phyloP scores from a whole-genome alignment of 1,140 invertebrate species.

The Periplaneta americana region DNA sequence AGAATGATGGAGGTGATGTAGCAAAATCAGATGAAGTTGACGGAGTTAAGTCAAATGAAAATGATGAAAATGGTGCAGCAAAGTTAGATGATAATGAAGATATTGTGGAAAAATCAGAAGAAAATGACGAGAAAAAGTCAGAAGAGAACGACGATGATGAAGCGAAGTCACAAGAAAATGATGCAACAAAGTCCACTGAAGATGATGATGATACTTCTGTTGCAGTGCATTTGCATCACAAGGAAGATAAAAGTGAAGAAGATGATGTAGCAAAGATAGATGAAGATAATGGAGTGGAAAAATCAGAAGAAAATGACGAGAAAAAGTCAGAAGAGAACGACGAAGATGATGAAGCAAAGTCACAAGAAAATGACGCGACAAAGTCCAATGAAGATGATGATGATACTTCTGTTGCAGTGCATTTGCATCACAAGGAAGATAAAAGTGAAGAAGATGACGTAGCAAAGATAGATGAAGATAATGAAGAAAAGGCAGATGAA shows the following conservation, averaged over 20 bases:
- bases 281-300: slow-evolving; percentile 20
- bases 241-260: slow-evolving; percentile 15
- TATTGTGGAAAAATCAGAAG: neutral
- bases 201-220: slow-evolving; percentile 10
- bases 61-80: slow-evolving; percentile 9
- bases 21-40: slow-evolving; percentile 25
- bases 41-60: slow-evolving; percentile 21
- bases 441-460: neutral
- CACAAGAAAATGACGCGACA: no score
- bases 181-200: slow-evolving; percentile 14
- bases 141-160: neutral
- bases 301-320: slow-evolving; percentile 11
- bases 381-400: neutral
- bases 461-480: neutral
- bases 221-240: slow-evolving; percentile 19
- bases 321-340: neutral
- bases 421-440: neutral
- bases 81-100: slow-evolving; percentile 8
- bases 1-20: slow-evolving; percentile 14
- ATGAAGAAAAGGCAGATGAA: neutral
- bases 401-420: neutral
- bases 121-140: slow-evolving; percentile 4
- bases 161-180: neutral
- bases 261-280: slow-evolving; percentile 6
- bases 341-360: neutral